Percentiles rank a stretch among this genome's conserved stretches.
These are phyloP conservation scores for Cyrtonyx montezumae DNA, from an alignment of 2,113 vertebrate species.

Conservation along the genomic window DNA sequence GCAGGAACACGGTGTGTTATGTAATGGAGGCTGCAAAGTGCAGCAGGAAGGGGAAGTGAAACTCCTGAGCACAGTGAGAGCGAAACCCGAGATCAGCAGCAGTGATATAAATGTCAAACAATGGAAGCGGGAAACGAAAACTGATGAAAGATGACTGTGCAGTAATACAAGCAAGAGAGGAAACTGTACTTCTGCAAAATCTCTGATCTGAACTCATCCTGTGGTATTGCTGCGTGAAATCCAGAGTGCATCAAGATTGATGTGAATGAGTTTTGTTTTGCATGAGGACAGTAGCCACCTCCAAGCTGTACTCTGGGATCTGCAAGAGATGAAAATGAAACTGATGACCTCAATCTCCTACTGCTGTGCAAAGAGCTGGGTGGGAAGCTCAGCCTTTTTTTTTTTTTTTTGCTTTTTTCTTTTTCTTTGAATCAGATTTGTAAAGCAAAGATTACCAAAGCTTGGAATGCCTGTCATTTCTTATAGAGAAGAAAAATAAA, in stretches of 20 bases:
- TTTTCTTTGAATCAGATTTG: background rate
- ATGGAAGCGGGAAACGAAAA: background rate
- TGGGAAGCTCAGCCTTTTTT: no score
- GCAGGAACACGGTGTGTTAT: background rate
- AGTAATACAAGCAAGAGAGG: background rate
- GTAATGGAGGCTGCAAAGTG: background rate
- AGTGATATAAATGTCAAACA: conserved; percentile 20
- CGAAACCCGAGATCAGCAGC: background rate
- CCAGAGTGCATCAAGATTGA: background rate
- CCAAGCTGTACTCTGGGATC: no score
- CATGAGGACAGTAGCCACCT: no score
- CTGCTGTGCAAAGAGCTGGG: no score
- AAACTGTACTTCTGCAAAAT: background rate
- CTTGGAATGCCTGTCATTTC: background rate
- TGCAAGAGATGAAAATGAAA: no score
- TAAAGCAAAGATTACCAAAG: no score
- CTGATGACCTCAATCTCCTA: no score
- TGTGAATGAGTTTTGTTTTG: background rate
- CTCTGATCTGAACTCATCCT: background rate
- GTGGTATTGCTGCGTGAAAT: background rate
- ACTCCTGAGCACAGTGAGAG: background rate
- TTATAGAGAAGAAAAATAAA: background rate
- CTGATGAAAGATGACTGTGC: background rate
- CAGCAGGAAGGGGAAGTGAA: background rate
- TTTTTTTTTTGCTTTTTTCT: no score